Conservation (phyloP, 2,797 vertebrate genomes). For the Cirrhinus mrigala region DNA sequence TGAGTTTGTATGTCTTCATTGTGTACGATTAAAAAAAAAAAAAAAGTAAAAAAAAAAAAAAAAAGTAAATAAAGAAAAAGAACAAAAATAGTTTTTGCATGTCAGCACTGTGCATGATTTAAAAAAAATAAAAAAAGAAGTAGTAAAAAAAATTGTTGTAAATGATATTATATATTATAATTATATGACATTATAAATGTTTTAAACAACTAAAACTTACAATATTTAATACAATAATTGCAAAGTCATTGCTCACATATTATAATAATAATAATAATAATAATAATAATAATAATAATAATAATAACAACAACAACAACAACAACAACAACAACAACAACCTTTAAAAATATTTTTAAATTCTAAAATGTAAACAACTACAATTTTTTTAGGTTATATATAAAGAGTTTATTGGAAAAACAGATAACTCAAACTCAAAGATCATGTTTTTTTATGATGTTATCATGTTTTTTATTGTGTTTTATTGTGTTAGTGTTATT, state of each 20-base stretch:
- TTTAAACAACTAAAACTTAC: background rate
- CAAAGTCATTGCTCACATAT: no score
- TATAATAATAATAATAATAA: no score
- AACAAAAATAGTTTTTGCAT: background rate
- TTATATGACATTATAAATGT: background rate
- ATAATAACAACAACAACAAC: background rate
- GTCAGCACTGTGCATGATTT: background rate
- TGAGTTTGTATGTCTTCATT: background rate
- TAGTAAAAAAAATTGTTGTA: background rate
- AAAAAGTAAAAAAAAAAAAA: background rate
- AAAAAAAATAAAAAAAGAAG: background rate
- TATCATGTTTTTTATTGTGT: no score
- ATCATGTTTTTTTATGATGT: no score
- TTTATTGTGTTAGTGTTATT: no score
- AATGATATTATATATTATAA: background rate
- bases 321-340: no score
- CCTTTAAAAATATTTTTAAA: no score
- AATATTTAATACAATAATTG: background rate
- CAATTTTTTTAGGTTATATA: no score
- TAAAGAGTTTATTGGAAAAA: no score
- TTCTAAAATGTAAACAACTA: no score
- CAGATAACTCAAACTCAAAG: no score
- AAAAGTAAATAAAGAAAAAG: background rate
- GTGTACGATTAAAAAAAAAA: background rate
- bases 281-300: background rate